Evolutionary conservation across 2,888 invertebrate species (phyloP), one percentile per base, ranked within the genome.

Genomic region (Trissoscelio sp.): DNA sequence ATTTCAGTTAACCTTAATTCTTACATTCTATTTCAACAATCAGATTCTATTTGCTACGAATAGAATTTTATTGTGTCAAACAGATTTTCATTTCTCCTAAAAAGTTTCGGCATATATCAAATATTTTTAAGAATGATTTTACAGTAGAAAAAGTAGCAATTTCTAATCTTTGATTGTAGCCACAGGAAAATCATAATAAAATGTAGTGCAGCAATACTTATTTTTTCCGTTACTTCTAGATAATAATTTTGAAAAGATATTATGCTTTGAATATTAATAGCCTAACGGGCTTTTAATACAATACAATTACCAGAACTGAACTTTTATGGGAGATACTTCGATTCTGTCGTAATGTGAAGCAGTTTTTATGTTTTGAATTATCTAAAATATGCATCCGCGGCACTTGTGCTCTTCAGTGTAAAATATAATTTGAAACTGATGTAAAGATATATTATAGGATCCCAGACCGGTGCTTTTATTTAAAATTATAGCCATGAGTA

Each of bases 361-460:
- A 1, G 11, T 3, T 48, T 48, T 48, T 48, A 22, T n/a, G 48
- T 20, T 11, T 12, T 28, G 9, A 34, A 34, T 34, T 55, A 55
- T 55, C 34, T 55, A 55, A 55, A 55, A 55, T 55, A 55, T 55
- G 31, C 34, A 16, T 34, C 6, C 18, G 34, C 55, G 55, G 34
- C 18, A 12, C 31, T 55, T 55, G 16, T 34, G 55, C 12, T 18
- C 31, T 7, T 31, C 34, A 18, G 7, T 14, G 31, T 28, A 18
- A 34, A 18, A 31, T 16, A 34, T 34, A 55, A 31, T 34, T 34
- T 55, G 1, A 12, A 18, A 34, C 16, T 55, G 18, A 16, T 31
- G 14, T 55, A 14, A 42, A 42, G 24, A 60, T 42, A 24, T 60
- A 42, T 44, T 42, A n/a, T n/a, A n/a, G n/a, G n/a, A n/a, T n/a